Percentiles rank a stretch among this genome's conserved stretches.
These are phyloP conservation scores for Sceloporus undulatus DNA, from an alignment of 2,113 vertebrate species.

Conservation along the genomic window DNA sequence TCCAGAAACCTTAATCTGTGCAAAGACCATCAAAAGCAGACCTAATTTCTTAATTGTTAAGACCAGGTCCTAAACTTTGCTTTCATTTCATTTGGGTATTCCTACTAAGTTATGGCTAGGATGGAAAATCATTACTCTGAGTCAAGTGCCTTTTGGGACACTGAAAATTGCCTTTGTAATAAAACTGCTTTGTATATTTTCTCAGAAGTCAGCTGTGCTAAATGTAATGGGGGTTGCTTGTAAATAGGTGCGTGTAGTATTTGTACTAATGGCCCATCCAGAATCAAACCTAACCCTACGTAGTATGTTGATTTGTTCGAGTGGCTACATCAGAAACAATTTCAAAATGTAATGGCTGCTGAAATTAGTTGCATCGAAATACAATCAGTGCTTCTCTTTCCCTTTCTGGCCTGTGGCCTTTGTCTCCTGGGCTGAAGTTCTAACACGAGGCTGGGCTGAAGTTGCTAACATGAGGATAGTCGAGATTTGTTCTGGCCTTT, in stretches of 20 bases:
- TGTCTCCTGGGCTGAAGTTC: not conserved
- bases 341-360: not conserved
- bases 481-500: too few species aligned
- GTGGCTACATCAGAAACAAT: not conserved
- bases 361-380: not conserved
- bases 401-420: not conserved
- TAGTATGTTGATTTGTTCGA: not conserved
- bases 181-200: not conserved
- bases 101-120: not conserved
- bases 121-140: not conserved
- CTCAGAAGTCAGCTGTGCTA: not conserved
- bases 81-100: not conserved
- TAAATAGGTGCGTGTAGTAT: not conserved
- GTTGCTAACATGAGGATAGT: too few species aligned
- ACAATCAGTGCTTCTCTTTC: not conserved
- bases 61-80: not conserved
- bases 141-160: not conserved
- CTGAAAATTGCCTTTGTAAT: not conserved
- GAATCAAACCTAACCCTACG: not conserved
- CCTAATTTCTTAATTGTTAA: fast-evolving
- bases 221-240: not conserved
- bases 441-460: not conserved
- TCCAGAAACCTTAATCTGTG: not conserved
- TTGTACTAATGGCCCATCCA: not conserved
- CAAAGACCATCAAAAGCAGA: not conserved